These are phyloP conservation scores for Montifringilla adamsi DNA, from an alignment of 2,113 vertebrate species.

Conservation along the genomic window DNA sequence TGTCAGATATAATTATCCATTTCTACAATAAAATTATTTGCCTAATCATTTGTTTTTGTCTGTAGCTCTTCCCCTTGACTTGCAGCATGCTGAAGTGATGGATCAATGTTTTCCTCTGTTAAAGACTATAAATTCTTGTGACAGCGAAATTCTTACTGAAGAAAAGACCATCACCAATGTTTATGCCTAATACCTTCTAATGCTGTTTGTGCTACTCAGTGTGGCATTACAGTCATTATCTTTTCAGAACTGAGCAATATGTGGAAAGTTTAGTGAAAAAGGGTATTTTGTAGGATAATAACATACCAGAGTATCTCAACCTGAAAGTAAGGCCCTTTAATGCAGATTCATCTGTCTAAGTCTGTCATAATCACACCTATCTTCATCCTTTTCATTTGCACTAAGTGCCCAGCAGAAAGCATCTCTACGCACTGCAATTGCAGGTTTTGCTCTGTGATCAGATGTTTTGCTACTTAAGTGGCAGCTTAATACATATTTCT, in stretches of 20 bases:
- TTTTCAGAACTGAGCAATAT: neutral
- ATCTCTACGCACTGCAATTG: neutral
- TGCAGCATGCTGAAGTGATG: neutral
- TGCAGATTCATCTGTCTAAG: neutral
- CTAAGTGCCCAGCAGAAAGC: neutral
- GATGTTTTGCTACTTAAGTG: neutral
- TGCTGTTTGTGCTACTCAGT: neutral
- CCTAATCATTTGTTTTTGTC: neutral
- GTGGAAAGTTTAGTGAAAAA: neutral
- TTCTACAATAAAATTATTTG: neutral
- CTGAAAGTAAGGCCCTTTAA: neutral
- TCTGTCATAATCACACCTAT: neutral
- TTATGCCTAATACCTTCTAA: neutral
- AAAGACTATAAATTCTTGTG: neutral
- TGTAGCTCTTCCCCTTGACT: neutral
- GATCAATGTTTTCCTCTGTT: neutral
- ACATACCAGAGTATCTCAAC: neutral
- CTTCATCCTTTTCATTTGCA: neutral
- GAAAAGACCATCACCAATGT: neutral
- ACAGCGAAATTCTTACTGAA: neutral
- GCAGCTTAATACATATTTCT: neutral
- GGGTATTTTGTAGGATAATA: neutral
- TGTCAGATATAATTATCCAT: neutral
- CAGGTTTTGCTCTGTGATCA: neutral
- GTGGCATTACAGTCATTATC: neutral